Evolutionary conservation across 2,113 vertebrate species (phyloP), one percentile per base, ranked within the genome.

Genomic region (Tympanuchus pallidicinctus): DNA sequence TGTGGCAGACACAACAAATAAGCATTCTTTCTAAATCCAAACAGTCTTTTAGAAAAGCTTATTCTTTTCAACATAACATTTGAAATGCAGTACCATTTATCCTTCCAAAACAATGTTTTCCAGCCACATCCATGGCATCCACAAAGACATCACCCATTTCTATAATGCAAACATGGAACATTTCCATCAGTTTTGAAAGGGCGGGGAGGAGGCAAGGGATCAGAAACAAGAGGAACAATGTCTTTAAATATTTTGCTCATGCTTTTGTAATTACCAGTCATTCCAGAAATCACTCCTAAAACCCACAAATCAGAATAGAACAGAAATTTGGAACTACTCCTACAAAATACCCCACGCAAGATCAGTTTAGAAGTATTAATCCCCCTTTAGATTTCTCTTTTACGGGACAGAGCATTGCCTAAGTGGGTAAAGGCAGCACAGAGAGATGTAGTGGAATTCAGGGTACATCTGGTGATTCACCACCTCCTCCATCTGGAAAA

Each of bases 21-120:
- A 70, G 11, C 6, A 32, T 66, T 87, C 64, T 52, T 48, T 43
- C 75, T 63, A 38, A 86, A 13, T 60, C 34, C 60, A 48, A 84
- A 63, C 11, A 80, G 28, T 38, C 30, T 47, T 83, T 30, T 18
- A 74, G 40, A 66, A 94, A 93, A 92, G 11, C 6, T 8, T 27
- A 43, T 78, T 88, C 18, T 81, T 93, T 32, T 65, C 30, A 74
- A 65, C 81, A 81, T n/a, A 65, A 20, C 3, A 7, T 61, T 76
- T 81, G 72, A 76, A 65, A 87, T 70, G 38, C 65, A 52, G 28
- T 24, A 52, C 38, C 42, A 38, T 61, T 65, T 20, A 66, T 82
- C 84, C 54, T 83, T 88, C 86, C 70, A 80, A 89, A 89, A 66
- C 36, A 69, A 86, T 60, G 43, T 28, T 82, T 95, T 59, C 67